Percentiles rank a stretch among this genome's conserved stretches.
Conservation (phyloP, 2,113 vertebrate genomes). For the Axis porcinus region DNA sequence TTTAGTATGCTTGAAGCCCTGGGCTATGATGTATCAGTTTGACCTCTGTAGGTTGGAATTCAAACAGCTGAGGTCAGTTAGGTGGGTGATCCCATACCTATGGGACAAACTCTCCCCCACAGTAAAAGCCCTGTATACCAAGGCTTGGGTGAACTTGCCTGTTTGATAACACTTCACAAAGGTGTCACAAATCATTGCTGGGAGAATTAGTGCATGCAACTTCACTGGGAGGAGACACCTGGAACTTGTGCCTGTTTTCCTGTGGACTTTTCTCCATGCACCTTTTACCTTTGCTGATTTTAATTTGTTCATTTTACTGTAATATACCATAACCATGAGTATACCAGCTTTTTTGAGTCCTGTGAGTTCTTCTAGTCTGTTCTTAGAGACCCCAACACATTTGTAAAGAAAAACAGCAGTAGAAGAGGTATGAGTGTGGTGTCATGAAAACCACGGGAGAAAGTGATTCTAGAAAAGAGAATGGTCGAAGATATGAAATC, state of each 20-base stretch:
- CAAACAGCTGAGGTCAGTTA: background rate
- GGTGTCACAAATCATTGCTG: background rate
- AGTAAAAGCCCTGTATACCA: background rate
- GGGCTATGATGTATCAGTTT: background rate
- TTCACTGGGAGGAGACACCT: background rate
- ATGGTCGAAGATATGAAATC: background rate
- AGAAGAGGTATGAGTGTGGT: background rate
- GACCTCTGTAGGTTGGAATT: background rate
- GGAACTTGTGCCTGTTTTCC: background rate
- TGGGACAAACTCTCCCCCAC: background rate
- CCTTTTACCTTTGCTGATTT: background rate
- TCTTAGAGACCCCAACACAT: background rate
- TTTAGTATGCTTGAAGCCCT: background rate
- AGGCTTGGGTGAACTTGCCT: background rate
- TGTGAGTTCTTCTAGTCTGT: background rate
- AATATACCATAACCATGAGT: background rate
- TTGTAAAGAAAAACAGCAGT: background rate
- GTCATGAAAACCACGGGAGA: background rate
- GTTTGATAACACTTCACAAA: background rate
- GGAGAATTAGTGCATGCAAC: background rate
- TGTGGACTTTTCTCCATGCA: background rate
- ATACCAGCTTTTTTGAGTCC: background rate
- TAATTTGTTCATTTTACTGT: background rate
- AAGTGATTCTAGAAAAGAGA: background rate
- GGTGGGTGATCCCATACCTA: background rate